These are phyloP conservation scores for Steinernema hermaphroditum DNA, from an alignment of 2,888 invertebrate species.

Conservation along the genomic window DNA sequence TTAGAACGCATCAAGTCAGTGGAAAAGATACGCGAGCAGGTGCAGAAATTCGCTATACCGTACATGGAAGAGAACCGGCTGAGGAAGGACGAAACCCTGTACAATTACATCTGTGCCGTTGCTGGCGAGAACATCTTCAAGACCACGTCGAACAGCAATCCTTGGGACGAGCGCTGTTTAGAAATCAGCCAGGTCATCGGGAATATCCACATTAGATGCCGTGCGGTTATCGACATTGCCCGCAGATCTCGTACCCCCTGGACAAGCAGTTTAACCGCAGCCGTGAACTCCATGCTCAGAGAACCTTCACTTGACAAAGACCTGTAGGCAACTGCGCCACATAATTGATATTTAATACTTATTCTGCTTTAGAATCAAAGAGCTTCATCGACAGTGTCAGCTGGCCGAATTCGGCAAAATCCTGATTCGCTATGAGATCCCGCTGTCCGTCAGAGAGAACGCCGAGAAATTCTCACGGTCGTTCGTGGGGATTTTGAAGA, in stretches of 20 bases:
- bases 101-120: not conserved
- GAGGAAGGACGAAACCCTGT: slow-evolving; percentile 4
- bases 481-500: not conserved
- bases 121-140: not conserved
- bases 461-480: not conserved
- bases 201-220: not conserved
- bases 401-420: not conserved
- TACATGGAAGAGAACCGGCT: slow-evolving; percentile 24
- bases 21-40: slow-evolving; percentile 19
- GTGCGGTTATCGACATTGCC: not conserved
- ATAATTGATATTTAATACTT: not conserved
- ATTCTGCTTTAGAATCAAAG: not conserved
- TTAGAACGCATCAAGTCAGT: not conserved
- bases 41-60: not conserved
- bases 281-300: not conserved
- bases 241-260: not conserved
- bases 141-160: not conserved
- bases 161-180: slow-evolving; percentile 6
- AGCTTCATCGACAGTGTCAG: not conserved
- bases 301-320: not conserved
- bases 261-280: not conserved
- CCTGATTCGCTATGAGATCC: not conserved
- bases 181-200: not conserved
- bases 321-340: not conserved
- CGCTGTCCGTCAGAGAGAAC: not conserved